Percentiles rank a stretch among this genome's conserved stretches.
Evolutionary conservation across 2,888 invertebrate genomes (phyloP).

Genomic region (Phengaris alcon): DNA sequence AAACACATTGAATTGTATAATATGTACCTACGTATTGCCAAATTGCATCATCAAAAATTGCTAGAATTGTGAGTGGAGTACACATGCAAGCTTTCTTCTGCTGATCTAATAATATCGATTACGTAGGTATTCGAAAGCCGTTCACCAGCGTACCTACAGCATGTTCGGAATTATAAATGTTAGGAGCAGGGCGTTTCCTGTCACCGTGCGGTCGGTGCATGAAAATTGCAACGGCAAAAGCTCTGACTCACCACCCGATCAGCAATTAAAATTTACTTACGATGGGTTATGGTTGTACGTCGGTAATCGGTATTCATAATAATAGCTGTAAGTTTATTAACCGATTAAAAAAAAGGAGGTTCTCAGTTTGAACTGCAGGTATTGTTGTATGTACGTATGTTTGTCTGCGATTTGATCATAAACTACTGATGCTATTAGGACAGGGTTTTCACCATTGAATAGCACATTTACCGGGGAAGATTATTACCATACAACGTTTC

Average conservation of each 20-base stretch:
- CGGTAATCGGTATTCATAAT: background rate
- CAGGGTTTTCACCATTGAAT: no score
- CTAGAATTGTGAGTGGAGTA: background rate
- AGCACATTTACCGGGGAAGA: no score
- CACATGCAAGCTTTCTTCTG: background rate
- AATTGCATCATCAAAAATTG: background rate
- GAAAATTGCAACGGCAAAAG: conserved; percentile 37
- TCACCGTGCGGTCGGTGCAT: conserved; percentile 32
- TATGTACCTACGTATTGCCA: no score
- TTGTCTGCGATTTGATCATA: no score
- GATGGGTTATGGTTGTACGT: background rate
- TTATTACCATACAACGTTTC: no score
- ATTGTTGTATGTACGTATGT: no score
- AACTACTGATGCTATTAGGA: no score
- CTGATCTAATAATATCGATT: conserved; percentile 5
- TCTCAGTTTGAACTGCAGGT: no score
- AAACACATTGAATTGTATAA: background rate
- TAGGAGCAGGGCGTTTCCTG: conserved; percentile 52
- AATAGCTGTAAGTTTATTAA: no score
- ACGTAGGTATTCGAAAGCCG: conserved; percentile 19
- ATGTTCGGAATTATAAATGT: conserved; percentile 51
- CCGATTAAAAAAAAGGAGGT: no score
- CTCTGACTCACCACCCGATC: conserved; percentile 46
- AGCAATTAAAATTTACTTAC: conserved; percentile 48
- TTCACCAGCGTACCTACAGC: conserved; percentile 28